Conservation (phyloP, 2,888 invertebrate genomes). For the Philhelius pedissequus region DNA sequence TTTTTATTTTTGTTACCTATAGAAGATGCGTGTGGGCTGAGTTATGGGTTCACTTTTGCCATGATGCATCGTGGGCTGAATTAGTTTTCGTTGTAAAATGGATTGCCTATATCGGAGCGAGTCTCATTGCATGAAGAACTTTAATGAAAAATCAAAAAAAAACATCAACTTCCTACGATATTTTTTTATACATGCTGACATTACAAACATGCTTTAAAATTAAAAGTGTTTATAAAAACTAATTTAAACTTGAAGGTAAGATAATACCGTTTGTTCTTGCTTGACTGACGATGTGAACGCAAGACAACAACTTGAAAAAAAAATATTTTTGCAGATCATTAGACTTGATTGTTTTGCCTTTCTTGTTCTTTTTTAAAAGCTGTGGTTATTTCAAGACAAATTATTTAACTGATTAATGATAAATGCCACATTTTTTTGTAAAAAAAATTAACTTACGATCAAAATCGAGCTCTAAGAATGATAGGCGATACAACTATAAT, state of each 20-base stretch:
- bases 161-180: slow-evolving; percentile 32
- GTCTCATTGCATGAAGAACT: slow-evolving; percentile 17
- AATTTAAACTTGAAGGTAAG: not conserved
- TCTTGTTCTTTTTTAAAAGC: not conserved
- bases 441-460: no score
- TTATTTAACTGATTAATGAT: not conserved
- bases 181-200: not conserved
- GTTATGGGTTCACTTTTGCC: slow-evolving; percentile 29
- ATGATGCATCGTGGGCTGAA: slow-evolving; percentile 36
- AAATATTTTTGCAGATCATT: not conserved
- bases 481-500: no score
- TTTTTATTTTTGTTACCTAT: not conserved
- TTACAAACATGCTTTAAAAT: not conserved
- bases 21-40: slow-evolving; percentile 44
- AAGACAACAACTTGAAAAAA: not conserved
- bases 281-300: not conserved
- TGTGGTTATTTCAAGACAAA: not conserved
- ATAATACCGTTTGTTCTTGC: not conserved
- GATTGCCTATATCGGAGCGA: slow-evolving; percentile 24
- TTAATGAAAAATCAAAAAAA: not conserved
- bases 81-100: slow-evolving; percentile 46
- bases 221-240: not conserved
- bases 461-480: no score
- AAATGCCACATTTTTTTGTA: no score
- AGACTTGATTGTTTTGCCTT: not conserved